Evolutionary conservation across 2,888 invertebrate genomes (phyloP), one percentile per base, ranked within the genome.

Genomic region (Trimorus sp.): DNA sequence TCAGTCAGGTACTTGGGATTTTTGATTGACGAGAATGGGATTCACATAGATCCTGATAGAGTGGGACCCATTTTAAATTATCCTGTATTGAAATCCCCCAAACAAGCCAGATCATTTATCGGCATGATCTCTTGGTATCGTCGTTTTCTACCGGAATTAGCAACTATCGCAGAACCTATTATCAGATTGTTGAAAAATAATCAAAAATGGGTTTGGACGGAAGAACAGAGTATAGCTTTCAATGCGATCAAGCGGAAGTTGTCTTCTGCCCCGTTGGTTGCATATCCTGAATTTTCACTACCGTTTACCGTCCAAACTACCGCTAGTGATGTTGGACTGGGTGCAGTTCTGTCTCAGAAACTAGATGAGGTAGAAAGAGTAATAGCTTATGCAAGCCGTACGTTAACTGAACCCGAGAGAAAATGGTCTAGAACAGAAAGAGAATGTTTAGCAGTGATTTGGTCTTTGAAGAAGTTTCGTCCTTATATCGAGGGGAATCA

Each of bases 371-470:
- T 37, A 4, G 69, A 69, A 58, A 48, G 12, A n/a, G 69, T 69
- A 0, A 49, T 69, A 12, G 69, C 69, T 36, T 45, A 14, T 58
- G 69, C 69, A 1, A 69, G 69, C 49, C 12, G 51, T 6, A 14
- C 63, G n/a, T 38, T 65, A 9, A 38, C 51, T 0, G 15, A 51
- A 15, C 14, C 45, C 14, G 48, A 49, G 12, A 49, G 49, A n/a
- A 59, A 69, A 15, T 69, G 59, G 69, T 49, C 37, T 7, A n/a
- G 37, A 11, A 69, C 69, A 8, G 69, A 69, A 12, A 12, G 15
- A 37, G 69, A 68, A 37, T 65, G 65, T 53, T 51, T 65, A 45
- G 49, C 51, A 15, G 37, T 66, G 7, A 14, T 51, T 15, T 51
- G 51, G 51, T n/a, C 51, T 14, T 11, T 51, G 8, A 14, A 51